Evolutionary conservation across 1,140 invertebrate genomes (phyloP).

Genomic region (Megalonaias nervosa): DNA sequence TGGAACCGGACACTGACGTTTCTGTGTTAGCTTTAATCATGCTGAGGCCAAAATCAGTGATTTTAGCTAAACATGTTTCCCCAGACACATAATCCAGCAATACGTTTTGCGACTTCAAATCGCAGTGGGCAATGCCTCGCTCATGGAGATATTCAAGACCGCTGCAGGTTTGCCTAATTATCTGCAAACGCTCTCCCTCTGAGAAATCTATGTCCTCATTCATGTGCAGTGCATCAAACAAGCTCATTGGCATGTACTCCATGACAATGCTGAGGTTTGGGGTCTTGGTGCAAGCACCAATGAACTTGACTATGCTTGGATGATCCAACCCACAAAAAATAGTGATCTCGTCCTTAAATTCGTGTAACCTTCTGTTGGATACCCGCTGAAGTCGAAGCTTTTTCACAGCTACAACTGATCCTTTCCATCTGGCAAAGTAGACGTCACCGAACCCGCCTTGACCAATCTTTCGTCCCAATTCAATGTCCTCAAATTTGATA

Average conservation of each 20-base stretch:
- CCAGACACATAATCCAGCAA: conserved; percentile 5
- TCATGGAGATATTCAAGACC: conserved; percentile 13
- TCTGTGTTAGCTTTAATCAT: conserved; percentile 34
- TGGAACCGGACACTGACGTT: neutral
- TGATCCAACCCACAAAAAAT: conserved; percentile 35
- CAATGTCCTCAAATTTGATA: conserved; percentile 37
- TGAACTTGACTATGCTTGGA: conserved; percentile 43
- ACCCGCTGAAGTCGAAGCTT: conserved; percentile 32
- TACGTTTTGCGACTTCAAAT: conserved; percentile 11
- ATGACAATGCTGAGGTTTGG: conserved; percentile 45
- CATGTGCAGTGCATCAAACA: conserved; percentile 44
- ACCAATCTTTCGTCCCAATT: conserved; percentile 31
- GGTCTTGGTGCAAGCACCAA: conserved; percentile 33
- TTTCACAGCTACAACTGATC: conserved; percentile 42
- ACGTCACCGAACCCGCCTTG: conserved; percentile 39
- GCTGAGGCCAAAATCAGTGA: conserved; percentile 46
- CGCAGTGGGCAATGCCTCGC: conserved; percentile 12
- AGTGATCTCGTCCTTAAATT: conserved; percentile 39
- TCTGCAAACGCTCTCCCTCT: neutral
- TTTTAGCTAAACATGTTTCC: conserved; percentile 19
- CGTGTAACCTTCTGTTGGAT: conserved; percentile 14
- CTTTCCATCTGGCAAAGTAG: conserved; percentile 34
- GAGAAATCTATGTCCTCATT: neutral
- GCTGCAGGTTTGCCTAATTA: conserved; percentile 3
- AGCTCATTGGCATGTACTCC: conserved; percentile 48